Evolutionary conservation across 1,140 invertebrate species (phyloP).

Genomic region (Eumaeus atala): DNA sequence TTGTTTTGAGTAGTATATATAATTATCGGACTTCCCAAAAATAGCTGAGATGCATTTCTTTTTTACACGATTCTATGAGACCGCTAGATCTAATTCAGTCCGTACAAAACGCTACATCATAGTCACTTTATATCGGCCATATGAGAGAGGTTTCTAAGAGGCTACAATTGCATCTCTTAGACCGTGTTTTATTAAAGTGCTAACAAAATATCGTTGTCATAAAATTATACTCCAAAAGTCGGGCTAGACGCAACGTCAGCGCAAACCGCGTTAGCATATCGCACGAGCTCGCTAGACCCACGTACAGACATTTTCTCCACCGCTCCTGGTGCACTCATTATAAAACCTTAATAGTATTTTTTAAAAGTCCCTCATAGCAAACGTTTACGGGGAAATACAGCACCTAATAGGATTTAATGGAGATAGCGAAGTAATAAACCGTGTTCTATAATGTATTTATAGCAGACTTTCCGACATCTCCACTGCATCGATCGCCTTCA

Average conservation of each 20-base stretch:
- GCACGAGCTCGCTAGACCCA: conserved; percentile 20
- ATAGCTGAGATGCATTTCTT: too few relatives aligned
- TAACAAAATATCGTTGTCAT: conserved; percentile 33
- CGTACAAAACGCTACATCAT: too few relatives aligned
- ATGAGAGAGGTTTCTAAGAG: too few relatives aligned
- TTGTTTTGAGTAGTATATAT: too few relatives aligned
- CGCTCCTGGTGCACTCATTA: conserved; percentile 60
- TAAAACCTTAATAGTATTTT: conserved; percentile 65
- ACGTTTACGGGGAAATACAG: conserved; percentile 51
- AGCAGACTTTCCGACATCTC: conserved; percentile 46
- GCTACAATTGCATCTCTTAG: too few relatives aligned
- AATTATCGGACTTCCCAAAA: too few relatives aligned
- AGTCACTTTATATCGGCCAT: too few relatives aligned
- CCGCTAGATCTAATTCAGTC: too few relatives aligned
- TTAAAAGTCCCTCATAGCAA: conserved; percentile 62
- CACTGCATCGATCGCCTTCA: conserved; percentile 46
- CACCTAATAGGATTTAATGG: conserved; percentile 70
- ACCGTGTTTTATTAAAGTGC: too few relatives aligned
- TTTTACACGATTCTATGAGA: too few relatives aligned
- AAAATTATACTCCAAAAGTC: conserved; percentile 54
- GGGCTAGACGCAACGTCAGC: conserved; percentile 63
- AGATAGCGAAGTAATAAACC: conserved; percentile 68
- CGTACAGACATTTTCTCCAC: conserved; percentile 37
- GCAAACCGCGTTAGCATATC: conserved; percentile 59
- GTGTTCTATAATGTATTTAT: conserved; percentile 69